Evolutionary conservation across 2,888 invertebrate genomes (phyloP).

Genomic region (Poecilobothrus nobilitatus): DNA sequence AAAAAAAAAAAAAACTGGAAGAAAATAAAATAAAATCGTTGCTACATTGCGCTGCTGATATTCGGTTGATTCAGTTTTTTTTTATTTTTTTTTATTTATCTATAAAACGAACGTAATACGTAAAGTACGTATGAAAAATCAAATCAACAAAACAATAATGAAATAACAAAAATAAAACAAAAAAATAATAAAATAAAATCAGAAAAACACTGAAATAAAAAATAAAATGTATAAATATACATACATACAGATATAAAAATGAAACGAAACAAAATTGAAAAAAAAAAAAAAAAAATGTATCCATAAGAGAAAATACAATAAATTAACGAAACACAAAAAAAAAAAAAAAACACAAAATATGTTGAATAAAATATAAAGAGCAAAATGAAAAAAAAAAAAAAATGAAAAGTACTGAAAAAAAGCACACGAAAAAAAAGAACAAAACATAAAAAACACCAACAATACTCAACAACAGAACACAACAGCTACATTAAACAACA

Average conservation of each 20-base stretch:
- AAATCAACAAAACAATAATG: not conserved
- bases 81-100: not conserved
- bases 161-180: not conserved
- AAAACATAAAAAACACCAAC: not conserved
- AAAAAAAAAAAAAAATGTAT: not conserved
- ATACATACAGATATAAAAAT: not conserved
- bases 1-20: too few relatives aligned
- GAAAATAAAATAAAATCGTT: not conserved
- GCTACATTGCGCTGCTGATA: conserved; percentile 6
- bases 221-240: too few relatives aligned
- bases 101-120: conserved; percentile 6
- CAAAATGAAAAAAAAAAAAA: not conserved
- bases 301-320: conserved; percentile 6
- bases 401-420: not conserved
- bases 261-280: not conserved
- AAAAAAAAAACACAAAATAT: not conserved
- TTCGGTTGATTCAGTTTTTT: not conserved
- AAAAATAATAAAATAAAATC: not conserved
- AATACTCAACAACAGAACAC: not conserved
- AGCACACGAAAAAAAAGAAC: too few relatives aligned
- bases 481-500: not conserved
- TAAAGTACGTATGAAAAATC: conserved; percentile 6
- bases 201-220: not conserved
- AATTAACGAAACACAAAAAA: not conserved
- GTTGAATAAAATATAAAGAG: conserved; percentile 6